phyloP scores from a whole-genome alignment of 2,113 vertebrate genomes.

The Spermophilus dauricus region DNA sequence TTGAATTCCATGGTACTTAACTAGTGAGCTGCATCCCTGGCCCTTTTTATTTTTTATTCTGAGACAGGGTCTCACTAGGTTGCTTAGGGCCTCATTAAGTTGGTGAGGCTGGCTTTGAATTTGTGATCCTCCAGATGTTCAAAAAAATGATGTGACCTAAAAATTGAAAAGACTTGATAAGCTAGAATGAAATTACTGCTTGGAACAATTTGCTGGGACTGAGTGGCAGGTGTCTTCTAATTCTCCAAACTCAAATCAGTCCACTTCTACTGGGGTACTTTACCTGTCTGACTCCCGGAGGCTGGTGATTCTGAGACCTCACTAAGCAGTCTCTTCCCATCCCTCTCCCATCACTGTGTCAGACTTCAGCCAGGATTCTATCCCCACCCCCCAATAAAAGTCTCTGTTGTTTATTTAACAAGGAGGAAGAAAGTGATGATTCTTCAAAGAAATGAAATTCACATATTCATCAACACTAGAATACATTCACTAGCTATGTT shows the following conservation, averaged over 20 bases:
- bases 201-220: not conserved
- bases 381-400: not conserved
- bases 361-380: not conserved
- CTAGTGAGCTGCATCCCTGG: too few relatives aligned
- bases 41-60: too few relatives aligned
- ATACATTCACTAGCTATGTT: not conserved
- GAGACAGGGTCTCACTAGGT: too few relatives aligned
- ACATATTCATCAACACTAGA: not conserved
- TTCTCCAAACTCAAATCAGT: not conserved
- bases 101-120: not conserved
- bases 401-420: conserved; percentile 44
- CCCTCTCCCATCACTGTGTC: not conserved
- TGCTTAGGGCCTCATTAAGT: too few relatives aligned
- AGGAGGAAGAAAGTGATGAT: conserved; percentile 35
- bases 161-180: not conserved
- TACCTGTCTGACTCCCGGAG: not conserved
- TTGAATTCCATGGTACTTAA: too few relatives aligned
- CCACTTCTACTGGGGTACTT: not conserved
- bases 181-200: not conserved
- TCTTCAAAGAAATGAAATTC: conserved; percentile 17
- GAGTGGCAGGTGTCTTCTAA: not conserved
- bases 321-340: not conserved
- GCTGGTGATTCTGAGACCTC: not conserved
- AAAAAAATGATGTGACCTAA: not conserved
- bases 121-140: not conserved